Evolutionary conservation across 2,888 invertebrate species (phyloP), one percentile per base, ranked within the genome.

Genomic region (Diplolepis rosae): DNA sequence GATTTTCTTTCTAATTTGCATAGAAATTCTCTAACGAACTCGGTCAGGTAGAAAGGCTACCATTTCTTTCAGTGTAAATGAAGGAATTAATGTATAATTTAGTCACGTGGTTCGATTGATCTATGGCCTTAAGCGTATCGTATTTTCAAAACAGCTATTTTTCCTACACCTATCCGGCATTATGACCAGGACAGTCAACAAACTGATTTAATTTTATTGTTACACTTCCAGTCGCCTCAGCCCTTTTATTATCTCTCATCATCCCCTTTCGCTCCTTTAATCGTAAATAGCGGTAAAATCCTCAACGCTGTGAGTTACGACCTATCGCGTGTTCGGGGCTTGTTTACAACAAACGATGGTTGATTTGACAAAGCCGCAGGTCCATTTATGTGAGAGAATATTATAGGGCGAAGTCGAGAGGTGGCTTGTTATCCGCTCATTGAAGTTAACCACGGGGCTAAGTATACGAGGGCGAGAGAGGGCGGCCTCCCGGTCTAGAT

Each of bases 361-460:
- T 88, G 88, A 88, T 88, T 88, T 88, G 87, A 88, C 88, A 88
- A 88, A 88, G 88, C 87, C 85, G 80, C 83, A 82, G 80, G 85
- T 86, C 87, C 87, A 87, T 87, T 87, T 87, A 87, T 86, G 84
- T 84, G 84, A 87, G 84, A 80, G 84, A 87, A 87, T 87, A 87
- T 87, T 87, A 87, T 86, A 87, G 84, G 84, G 83, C 80, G 79
- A 79, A 81, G 81, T 84, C 81, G 83, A 84, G 84, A 86, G 85
- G 85, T 83, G 85, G 86, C 88, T 88, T 87, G 88, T 88, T 88
- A 88, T 87, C 87, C 86, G 87, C 87, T 88, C 87, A 87, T 88
- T 88, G 88, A 88, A 88, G 88, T 85, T 88, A 88, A 88, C 87
- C 87, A 87, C 87, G 86, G 84, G 84, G 87, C 87, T 88, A 88